Evolutionary conservation across 2,888 invertebrate genomes (phyloP).

Genomic region (Ephialtes manifestator): DNA sequence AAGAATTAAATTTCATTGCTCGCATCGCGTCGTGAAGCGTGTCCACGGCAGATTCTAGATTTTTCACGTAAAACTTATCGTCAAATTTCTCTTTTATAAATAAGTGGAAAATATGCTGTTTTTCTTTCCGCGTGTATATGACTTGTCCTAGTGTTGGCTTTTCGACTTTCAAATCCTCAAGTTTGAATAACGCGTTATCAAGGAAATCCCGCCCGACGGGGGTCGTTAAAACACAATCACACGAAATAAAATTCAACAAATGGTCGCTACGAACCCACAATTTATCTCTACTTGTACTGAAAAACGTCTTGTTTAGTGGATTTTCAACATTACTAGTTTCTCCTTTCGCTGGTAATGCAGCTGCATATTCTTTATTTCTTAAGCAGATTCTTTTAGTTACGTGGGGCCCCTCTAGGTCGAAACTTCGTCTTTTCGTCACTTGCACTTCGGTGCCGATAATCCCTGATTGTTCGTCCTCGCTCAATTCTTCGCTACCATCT

Average conservation of each 20-base stretch:
- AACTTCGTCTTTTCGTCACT: neutral
- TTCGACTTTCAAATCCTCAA: neutral
- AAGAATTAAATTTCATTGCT: constrained; percentile 3
- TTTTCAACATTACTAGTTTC: neutral
- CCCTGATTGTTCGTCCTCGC: neutral
- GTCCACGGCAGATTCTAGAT: neutral
- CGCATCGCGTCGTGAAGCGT: constrained; percentile 8
- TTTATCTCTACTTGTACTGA: neutral
- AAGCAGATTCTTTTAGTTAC: neutral
- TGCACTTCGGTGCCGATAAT: neutral
- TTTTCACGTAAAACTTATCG: neutral
- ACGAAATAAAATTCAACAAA: constrained; percentile 2
- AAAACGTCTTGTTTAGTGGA: neutral
- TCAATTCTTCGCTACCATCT: neutral
- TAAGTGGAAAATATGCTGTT: neutral
- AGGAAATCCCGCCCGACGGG: neutral
- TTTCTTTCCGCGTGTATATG: constrained; percentile 2
- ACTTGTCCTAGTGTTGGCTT: neutral
- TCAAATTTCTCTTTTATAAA: constrained; percentile 15
- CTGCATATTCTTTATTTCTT: neutral
- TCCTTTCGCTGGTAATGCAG: neutral
- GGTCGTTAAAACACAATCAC: neutral
- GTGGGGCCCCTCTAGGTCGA: neutral
- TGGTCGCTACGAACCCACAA: neutral
- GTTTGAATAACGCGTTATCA: neutral